Evolutionary conservation across 2,797 vertebrate genomes (phyloP), one percentile per base, ranked within the genome.

Genomic region (Ambastaia sidthimunki): DNA sequence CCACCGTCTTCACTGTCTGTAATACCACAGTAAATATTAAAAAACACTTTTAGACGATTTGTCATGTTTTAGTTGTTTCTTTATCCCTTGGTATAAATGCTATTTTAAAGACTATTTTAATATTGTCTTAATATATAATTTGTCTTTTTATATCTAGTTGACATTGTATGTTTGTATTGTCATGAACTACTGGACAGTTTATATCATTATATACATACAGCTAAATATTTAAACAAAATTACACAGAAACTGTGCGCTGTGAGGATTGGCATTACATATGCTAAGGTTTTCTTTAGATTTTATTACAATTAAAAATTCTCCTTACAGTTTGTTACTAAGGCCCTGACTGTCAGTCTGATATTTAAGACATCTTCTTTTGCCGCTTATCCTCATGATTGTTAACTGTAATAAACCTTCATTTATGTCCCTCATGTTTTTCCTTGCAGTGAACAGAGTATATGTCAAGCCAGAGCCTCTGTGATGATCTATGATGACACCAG

Each of bases 401-500:
- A 19, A 34, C 48, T 47, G 31, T 37, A 66, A 54, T 47, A 71
- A 37, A 76, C 65, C 19, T 60, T 73, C 48, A 44, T 11, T 71
- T n/a, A 10, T 50, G 4, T 71, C 4, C 31, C 16, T 60, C 21
- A 37, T 65, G 0, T 68, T 82, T 87, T 71, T 19, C 25, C 83
- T 71, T 77, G 18, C 91, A 99, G 98, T 88, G 98, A 99, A 93
- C 98, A 99, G 95, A 99, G 98, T 89, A 98, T 99, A 94, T 99
- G 98, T 94, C 98, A 99, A 94, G 98, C 98, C 59, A 94, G 98
- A 91, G 98, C 98, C 89, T 99, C 97, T 68, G 98, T 99, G 86
- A 99, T 99, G 98, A 96, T 99, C 90, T 99, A 99, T 41, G 98
- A 99, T 76, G 98, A 99, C 91, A 96, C 96, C 93, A 99, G 96